Base-by-base conservation (phyloP, 2,113 vertebrate species). In the Cryptomyrus ogoouensis region DNA sequence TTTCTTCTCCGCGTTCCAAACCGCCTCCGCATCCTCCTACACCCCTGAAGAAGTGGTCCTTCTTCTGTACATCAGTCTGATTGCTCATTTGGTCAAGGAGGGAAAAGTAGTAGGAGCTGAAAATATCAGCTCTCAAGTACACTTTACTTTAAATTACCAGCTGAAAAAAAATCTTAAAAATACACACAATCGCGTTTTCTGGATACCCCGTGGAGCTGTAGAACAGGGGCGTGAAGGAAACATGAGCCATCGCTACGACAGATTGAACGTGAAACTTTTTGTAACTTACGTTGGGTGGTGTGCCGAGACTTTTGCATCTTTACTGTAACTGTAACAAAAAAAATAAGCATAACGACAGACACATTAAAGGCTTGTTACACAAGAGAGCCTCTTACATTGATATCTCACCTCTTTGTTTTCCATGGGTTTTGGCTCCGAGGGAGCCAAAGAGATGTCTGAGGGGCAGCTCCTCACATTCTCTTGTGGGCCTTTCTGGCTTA, bases 21-120 rank as follows among this genome's bases (percentile, higher is more conserved):
- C 83, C 83, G 13, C 85, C 46, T 24, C 85, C 85, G 35, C 49
- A 15, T 87, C 46, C 85, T 87, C 85, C 85, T 13, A 50, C 84
- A 3, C 15, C 13, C 19, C 83, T 13, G 39, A 84, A 84, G 83
- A 84, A 84, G 83, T 84, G 83, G 24, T n/a, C 39, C 21, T 44
- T 3, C 17, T 47, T 47, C 7, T 47, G 44, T 24, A 13, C 19
- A 47, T n/a, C 8, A 27, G 83, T 47, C 42, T 47, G 83, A 84
- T 46, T 84, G 83, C 83, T 84, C 83, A 42, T 84, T 84, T 84
- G 83, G 83, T 46, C 83, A 84, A 47, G 39, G 21, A 84, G 77
- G 77, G 77, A 21, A 42, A 44, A 83, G 77, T 83, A 44, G 42
- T 24, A 84, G 24, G 21, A 84, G 83, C 44, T 84, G 44, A 84